A percentile compares a stretch with the other conserved stretches of the same genome.
These are phyloP conservation scores for Drosophila santomea DNA, from an alignment of 1,140 invertebrate species.

Conservation along the genomic window DNA sequence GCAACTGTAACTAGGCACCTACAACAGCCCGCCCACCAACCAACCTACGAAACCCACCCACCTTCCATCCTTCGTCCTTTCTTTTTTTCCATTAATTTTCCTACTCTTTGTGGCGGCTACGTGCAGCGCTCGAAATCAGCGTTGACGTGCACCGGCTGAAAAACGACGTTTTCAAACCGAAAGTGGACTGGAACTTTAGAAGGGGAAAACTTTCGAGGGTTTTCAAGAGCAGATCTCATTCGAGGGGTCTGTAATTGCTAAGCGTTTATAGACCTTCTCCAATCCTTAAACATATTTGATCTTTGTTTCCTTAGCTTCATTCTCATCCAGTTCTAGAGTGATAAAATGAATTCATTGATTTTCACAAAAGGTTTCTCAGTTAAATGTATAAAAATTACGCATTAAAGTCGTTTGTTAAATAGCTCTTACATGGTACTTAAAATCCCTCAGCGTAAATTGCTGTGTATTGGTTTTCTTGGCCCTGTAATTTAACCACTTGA, in stretches of 20 bases:
- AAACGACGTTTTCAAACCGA: constrained; percentile 28
- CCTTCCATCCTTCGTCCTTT: constrained; percentile 9
- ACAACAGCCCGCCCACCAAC: constrained; percentile 5
- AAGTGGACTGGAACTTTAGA: constrained; percentile 4
- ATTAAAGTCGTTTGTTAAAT: neutral
- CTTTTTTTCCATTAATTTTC: constrained; percentile 44
- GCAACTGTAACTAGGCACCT: constrained; percentile 60
- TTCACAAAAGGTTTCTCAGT: neutral
- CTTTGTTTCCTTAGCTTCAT: neutral
- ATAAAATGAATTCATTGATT: neutral
- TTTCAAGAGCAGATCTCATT: neutral
- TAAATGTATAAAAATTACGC: neutral
- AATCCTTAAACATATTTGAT: neutral
- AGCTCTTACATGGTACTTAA: constrained; percentile 4
- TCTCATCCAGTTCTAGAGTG: neutral
- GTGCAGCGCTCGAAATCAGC: constrained; percentile 53
- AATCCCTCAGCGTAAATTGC: constrained; percentile 25
- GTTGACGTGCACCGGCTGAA: constrained; percentile 43
- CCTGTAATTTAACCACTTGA: constrained; percentile 70
- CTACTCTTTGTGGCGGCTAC: constrained; percentile 44
- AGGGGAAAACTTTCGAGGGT: constrained; percentile 18
- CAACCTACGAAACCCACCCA: neutral
- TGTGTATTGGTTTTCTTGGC: constrained; percentile 28
- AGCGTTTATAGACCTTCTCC: neutral
- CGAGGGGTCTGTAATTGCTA: constrained; percentile 2